phyloP scores from a whole-genome alignment of 2,797 vertebrate genomes.

The Epinephelus awoara region DNA sequence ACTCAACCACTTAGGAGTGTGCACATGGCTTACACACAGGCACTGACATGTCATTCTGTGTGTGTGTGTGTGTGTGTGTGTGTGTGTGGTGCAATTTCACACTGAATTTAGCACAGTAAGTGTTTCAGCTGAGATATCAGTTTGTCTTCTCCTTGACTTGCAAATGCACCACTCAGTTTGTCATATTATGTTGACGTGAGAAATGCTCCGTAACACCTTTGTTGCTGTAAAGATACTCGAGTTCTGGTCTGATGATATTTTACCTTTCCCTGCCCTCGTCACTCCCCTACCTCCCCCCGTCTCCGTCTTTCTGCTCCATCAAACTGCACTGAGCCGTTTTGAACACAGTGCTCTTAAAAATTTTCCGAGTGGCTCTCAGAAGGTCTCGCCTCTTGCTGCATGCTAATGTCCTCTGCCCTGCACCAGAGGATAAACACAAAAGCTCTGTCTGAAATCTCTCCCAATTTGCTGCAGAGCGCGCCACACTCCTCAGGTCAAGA shows the following conservation, averaged over 20 bases:
- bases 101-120: conserved; percentile 69
- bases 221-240: conserved; percentile 5
- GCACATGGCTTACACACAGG: conserved; percentile 28
- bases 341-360: conserved; percentile 50
- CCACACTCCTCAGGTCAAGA: neutral
- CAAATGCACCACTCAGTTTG: conserved; percentile 57
- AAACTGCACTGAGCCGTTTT: conserved; percentile 34
- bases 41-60: conserved; percentile 29
- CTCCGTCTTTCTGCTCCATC: conserved; percentile 24
- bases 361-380: conserved; percentile 53
- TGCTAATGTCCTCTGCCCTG: conserved; percentile 50
- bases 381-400: conserved; percentile 47
- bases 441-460: conserved; percentile 36
- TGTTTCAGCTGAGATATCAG: conserved; percentile 55
- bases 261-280: conserved; percentile 30
- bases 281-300: neutral
- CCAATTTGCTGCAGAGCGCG: conserved; percentile 20
- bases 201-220: conserved; percentile 3
- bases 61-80: conserved; percentile 7
- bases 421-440: conserved; percentile 46
- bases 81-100: conserved; percentile 69
- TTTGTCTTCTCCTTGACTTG: conserved; percentile 56
- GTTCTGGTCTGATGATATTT: conserved; percentile 19
- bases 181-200: conserved; percentile 24
- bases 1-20: conserved; percentile 13